A percentile compares a stretch with the other conserved stretches of the same genome.
phyloP scores from a whole-genome alignment of 2,888 invertebrate species.

The Hyppa rectilinea region DNA sequence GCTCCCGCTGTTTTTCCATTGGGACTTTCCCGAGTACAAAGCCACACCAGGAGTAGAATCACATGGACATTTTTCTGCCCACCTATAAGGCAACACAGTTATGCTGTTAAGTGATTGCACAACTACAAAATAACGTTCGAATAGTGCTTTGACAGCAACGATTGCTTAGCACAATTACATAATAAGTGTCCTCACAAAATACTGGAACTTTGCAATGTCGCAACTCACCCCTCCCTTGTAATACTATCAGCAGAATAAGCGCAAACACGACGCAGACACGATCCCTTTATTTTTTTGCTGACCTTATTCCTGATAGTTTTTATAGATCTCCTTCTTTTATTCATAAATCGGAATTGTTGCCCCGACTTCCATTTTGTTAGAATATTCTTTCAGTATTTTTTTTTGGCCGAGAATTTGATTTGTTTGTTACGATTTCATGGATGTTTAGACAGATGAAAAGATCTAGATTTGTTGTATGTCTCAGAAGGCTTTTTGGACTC shows the following conservation, averaged over 20 bases:
- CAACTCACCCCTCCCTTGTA: constrained; percentile 7
- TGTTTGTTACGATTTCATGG: constrained; percentile 29
- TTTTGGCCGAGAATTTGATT: constrained; percentile 12
- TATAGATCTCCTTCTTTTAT: constrained; percentile 31
- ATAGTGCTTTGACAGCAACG: constrained; percentile 18
- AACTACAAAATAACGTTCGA: not conserved
- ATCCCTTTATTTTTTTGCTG: constrained; percentile 52
- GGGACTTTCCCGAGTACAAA: too few relatives aligned
- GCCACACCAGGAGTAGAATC: too few relatives aligned
- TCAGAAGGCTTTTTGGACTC: constrained; percentile 19
- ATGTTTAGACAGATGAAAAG: constrained; percentile 5
- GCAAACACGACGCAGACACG: constrained; percentile 51
- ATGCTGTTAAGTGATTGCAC: too few relatives aligned
- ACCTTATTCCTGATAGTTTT: constrained; percentile 55
- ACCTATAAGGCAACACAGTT: not conserved
- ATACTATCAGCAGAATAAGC: constrained; percentile 59
- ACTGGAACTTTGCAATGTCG: constrained; percentile 24
- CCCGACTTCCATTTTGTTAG: not conserved
- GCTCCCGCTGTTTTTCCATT: too few relatives aligned
- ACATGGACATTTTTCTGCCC: not conserved
- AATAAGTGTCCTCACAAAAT: constrained; percentile 16
- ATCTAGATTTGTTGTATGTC: not conserved
- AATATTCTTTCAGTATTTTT: constrained; percentile 13
- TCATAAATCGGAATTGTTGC: constrained; percentile 34
- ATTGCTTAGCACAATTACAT: constrained; percentile 18